phyloP scores from a whole-genome alignment of 23 tunicate species.

The Botrylloides violaceus region DNA sequence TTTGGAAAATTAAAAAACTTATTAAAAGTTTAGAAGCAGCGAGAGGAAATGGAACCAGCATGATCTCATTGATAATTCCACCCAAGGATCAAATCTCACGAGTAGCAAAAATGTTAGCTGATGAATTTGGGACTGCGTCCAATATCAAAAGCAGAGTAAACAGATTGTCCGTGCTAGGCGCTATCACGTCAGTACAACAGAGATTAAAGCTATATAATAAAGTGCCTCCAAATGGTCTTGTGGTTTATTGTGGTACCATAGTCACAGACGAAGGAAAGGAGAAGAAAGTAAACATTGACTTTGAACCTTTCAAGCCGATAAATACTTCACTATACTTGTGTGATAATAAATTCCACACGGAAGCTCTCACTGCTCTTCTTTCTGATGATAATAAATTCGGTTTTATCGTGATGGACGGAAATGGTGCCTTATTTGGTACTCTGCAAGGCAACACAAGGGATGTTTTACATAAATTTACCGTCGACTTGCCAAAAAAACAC shows the following conservation, averaged over 20 bases:
- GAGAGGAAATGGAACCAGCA: conserved; percentile 98
- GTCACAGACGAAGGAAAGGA: conserved; percentile 99
- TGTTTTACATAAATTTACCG: conserved; percentile 88
- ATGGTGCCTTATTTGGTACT: conserved; percentile 95
- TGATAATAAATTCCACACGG: conserved; percentile 97
- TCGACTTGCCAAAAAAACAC: conserved; percentile 95
- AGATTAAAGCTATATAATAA: conserved; percentile 87
- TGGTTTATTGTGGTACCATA: conserved; percentile 97
- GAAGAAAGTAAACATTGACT: conserved; percentile 97
- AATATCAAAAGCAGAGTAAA: conserved; percentile 97
- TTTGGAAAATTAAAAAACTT: conserved; percentile 96
- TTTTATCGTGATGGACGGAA: conserved; percentile 96
- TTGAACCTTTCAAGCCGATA: conserved; percentile 97
- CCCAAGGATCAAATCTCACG: conserved; percentile 95
- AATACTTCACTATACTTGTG: conserved; percentile 93
- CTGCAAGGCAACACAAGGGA: conserved; percentile 97
- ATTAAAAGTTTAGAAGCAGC: conserved; percentile 97
- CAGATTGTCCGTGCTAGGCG: conserved; percentile 89
- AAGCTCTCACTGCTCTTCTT: conserved; percentile 83
- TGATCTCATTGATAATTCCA: conserved; percentile 98
- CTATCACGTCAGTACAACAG: conserved; percentile 97
- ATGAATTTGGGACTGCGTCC: conserved; percentile 98
- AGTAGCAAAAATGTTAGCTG: conserved; percentile 97
- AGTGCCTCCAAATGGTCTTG: conserved; percentile 96
- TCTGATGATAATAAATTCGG: conserved; percentile 98